A percentile compares a stretch with the other conserved stretches of the same genome.
Conservation (phyloP, 1,140 invertebrate species). For the Leptoteleia sp. region DNA sequence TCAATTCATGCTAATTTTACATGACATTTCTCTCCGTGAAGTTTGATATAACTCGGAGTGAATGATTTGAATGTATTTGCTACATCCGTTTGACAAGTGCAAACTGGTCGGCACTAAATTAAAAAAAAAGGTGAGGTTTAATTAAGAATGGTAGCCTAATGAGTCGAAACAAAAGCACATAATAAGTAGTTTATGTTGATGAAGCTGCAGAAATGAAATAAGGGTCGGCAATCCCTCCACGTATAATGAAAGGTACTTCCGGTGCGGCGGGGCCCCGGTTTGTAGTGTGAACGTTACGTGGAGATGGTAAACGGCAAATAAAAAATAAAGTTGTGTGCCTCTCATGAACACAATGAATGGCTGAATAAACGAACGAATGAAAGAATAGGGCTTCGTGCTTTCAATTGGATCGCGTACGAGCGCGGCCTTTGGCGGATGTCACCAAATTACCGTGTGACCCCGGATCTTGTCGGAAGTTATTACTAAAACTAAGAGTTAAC, state of each 20-base stretch:
- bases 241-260: constrained; percentile 68
- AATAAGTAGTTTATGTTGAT: constrained; percentile 49
- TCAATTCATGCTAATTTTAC: no score
- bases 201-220: constrained; percentile 58
- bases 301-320: no score
- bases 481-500: constrained; percentile 45
- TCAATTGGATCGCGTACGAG: constrained; percentile 80
- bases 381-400: constrained; percentile 78
- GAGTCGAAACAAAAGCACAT: constrained; percentile 56
- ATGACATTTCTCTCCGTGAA: no score
- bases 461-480: constrained; percentile 71
- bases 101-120: constrained; percentile 14
- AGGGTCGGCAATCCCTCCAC: constrained; percentile 49
- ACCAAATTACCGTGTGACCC: constrained; percentile 80
- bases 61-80: no score
- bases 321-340: constrained; percentile 70
- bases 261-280: no score
- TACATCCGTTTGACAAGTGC: no score
- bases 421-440: constrained; percentile 79
- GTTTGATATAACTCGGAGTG: no score
- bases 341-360: constrained; percentile 69
- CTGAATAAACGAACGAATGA: constrained; percentile 70
- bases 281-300: no score
- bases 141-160: constrained; percentile 49
- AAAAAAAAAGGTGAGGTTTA: constrained; percentile 51